phyloP scores from a whole-genome alignment of 2,888 invertebrate species.

The Quadriops clusia region DNA sequence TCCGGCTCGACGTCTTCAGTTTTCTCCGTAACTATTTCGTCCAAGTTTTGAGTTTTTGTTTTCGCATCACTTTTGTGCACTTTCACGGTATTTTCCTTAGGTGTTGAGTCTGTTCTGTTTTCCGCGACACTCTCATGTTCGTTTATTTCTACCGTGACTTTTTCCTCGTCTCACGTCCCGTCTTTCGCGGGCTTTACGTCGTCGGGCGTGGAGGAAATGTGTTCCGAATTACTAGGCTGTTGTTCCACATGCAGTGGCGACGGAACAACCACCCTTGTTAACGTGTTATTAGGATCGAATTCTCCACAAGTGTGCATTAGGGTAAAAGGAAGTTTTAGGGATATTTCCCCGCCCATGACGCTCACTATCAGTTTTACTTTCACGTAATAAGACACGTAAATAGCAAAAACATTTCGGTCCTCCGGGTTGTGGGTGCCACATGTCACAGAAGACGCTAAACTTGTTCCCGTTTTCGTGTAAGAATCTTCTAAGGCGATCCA shows the following conservation, averaged over 20 bases:
- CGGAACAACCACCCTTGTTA: constrained; percentile 11
- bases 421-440: constrained; percentile 44
- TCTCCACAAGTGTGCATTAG: constrained; percentile 62
- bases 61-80: constrained; percentile 1
- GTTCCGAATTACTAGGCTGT: constrained; percentile 1
- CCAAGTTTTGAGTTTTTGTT: constrained; percentile 19
- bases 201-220: constrained; percentile 9
- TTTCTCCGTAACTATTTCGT: constrained; percentile 28
- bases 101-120: constrained; percentile 9
- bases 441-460: constrained; percentile 46
- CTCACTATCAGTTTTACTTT: constrained; percentile 70
- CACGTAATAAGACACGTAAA: constrained; percentile 84
- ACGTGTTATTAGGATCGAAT: constrained; percentile 45
- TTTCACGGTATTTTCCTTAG: constrained; percentile 5
- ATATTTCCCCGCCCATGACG: constrained; percentile 69
- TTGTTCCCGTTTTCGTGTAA: constrained; percentile 53
- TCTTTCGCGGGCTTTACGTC: constrained; percentile 28
- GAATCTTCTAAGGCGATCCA: constrained; percentile 87
- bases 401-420: constrained; percentile 78
- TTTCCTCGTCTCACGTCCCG: constrained; percentile 36
- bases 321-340: constrained; percentile 68
- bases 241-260: constrained; percentile 12
- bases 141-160: constrained; percentile 33
- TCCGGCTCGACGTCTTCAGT: constrained; percentile 11
- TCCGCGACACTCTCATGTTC: constrained; percentile 16